Evolutionary conservation across 2,888 invertebrate species (phyloP).

Genomic region (Tromatobia lineatoria): DNA sequence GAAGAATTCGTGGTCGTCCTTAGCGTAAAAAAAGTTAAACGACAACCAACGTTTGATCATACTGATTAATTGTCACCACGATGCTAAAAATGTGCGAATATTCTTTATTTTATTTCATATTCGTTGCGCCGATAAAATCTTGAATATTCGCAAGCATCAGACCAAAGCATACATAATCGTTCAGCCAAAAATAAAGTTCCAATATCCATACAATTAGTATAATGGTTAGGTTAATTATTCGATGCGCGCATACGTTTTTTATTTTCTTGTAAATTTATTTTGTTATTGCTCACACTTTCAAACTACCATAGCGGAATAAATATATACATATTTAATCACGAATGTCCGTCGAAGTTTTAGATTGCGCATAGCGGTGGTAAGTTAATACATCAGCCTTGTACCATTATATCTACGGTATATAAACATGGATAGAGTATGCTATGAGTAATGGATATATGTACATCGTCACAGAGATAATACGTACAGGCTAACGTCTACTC

Average conservation of each 20-base stretch:
- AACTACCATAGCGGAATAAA: constrained; percentile 31
- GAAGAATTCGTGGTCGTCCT: background rate
- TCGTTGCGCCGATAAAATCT: constrained; percentile 33
- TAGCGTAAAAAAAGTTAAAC: constrained; percentile 13
- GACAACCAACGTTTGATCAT: background rate
- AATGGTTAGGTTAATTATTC: constrained; percentile 44
- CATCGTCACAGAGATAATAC: constrained; percentile 53
- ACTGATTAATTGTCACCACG: background rate
- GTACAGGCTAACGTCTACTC: constrained; percentile 44
- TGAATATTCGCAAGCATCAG: constrained; percentile 46
- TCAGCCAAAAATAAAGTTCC: constrained; percentile 40
- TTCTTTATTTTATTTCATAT: constrained; percentile 4
- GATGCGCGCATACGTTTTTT: constrained; percentile 18
- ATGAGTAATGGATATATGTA: constrained; percentile 49
- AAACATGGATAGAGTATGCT: constrained; percentile 38
- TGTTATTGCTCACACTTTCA: constrained; percentile 35
- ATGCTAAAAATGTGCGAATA: background rate
- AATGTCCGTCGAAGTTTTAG: constrained; percentile 50
- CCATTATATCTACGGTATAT: constrained; percentile 41
- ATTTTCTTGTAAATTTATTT: constrained; percentile 6
- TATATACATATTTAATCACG: constrained; percentile 37
- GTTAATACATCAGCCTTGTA: constrained; percentile 50
- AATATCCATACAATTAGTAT: constrained; percentile 57
- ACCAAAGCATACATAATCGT: constrained; percentile 50
- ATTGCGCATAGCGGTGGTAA: constrained; percentile 50